Evolutionary conservation across 2,888 invertebrate species (phyloP), one percentile per base, ranked within the genome.

Genomic region (Melieria crassipennis): DNA sequence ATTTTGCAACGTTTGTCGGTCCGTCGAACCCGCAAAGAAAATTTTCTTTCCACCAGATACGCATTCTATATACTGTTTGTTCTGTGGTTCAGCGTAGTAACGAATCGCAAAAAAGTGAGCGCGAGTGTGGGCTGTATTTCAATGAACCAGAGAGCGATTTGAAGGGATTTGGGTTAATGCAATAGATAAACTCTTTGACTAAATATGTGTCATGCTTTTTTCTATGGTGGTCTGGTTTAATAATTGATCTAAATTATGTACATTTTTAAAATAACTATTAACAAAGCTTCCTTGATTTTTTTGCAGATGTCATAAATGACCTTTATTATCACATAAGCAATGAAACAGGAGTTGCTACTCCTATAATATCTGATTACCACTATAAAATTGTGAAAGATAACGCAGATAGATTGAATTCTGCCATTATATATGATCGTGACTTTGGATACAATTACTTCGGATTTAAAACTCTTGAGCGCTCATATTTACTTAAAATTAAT

Each of bases 381-480:
- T 91, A 94, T 81, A 89, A 92, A 48, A 91, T 98, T 63, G 91
- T 99, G 10, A 91, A 92, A 88, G 90, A 93, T 72, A 91, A 99
- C 87, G 93, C 96, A n/a, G 95, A 96, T 80, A 89, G 91, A 74
- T 88, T 99, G 65, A 97, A 99, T 87, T 97, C 98, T 0, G 93
- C 97, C 30, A 97, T 99, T 79, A 95, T 98, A 56, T 98, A 99
- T 86, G 97, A 98, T 83, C 91, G 99, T 79, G 99, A 99, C 87
- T 99, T 96, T 86, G 93, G 91, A 73, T 99, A 98, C 87, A 98
- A 97, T 83, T 99, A 97, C 85, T 99, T 99, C 89, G 99, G 99
- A n/a, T 99, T 99, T 83, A 99, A 98, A 90, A 99, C 99, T 0
- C 88, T 99, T 69, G 99, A 99, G 83, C 90, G 96, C 61, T 98